These are phyloP conservation scores for Desmophyllum pertusum DNA, from an alignment of 92 coral and sea anemone genomes.

Conservation along the genomic window DNA sequence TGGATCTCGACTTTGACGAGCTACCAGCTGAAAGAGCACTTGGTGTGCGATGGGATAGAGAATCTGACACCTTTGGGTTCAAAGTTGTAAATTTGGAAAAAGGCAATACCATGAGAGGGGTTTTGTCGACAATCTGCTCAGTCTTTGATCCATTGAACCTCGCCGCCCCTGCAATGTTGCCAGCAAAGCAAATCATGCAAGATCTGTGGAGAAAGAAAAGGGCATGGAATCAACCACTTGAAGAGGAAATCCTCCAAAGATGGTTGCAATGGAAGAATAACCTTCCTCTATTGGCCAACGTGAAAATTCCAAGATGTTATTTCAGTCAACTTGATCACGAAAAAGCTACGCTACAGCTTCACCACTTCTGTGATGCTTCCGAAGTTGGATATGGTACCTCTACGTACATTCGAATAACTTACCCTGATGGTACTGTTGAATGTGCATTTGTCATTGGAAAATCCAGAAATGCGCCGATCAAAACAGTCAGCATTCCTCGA, in stretches of 20 bases:
- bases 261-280: slow-evolving; percentile 25
- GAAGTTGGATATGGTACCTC: slow-evolving; percentile 58
- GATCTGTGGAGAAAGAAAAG: slow-evolving; percentile 34
- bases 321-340: slow-evolving; percentile 25
- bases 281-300: slow-evolving; percentile 33
- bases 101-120: slow-evolving; percentile 6
- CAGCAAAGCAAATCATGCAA: slow-evolving; percentile 47
- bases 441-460: slow-evolving; percentile 47
- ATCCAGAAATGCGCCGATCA: slow-evolving; percentile 55
- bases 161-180: too few relatives aligned
- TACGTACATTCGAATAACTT: slow-evolving; percentile 35
- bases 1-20: neutral
- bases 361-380: slow-evolving; percentile 54
- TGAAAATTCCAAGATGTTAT: slow-evolving; percentile 47
- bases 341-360: slow-evolving; percentile 34
- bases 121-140: slow-evolving; percentile 33
- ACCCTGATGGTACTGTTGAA: slow-evolving; percentile 42
- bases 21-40: slow-evolving; percentile 2
- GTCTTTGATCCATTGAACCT: slow-evolving; percentile 40
- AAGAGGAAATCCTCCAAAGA: too few relatives aligned
- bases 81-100: neutral
- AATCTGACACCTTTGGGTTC: slow-evolving; percentile 5
- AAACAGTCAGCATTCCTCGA: slow-evolving; percentile 46
- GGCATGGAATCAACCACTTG: slow-evolving; percentile 43
- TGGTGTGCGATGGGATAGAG: slow-evolving; percentile 3